Conservation (phyloP, 2,113 vertebrate species). For the Engystomops pustulosus region DNA sequence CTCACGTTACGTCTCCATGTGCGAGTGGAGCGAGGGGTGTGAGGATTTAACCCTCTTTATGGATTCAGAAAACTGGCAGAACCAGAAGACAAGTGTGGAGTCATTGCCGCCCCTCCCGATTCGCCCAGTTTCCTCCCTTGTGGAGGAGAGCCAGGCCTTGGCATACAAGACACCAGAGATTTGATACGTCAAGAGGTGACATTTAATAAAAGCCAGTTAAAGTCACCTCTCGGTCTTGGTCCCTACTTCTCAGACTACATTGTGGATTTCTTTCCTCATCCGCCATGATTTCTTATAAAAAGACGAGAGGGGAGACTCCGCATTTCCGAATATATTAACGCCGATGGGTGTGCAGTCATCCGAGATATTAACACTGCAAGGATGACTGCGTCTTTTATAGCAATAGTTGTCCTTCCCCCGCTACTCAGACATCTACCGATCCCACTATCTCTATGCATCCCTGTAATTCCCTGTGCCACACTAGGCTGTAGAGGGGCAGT, state of each 20-base stretch:
- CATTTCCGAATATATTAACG: neutral
- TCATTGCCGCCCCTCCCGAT: neutral
- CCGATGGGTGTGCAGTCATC: neutral
- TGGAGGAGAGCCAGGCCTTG: neutral
- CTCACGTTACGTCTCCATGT: neutral
- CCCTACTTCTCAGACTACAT: neutral
- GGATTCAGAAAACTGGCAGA: neutral
- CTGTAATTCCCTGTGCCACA: neutral
- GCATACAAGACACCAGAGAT: neutral
- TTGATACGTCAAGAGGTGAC: neutral
- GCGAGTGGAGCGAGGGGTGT: neutral
- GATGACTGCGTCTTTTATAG: neutral
- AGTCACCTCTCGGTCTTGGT: neutral
- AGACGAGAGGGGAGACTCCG: neutral
- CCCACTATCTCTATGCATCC: too few relatives aligned
- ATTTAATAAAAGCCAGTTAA: neutral
- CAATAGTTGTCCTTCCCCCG: neutral
- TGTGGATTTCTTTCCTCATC: too few relatives aligned
- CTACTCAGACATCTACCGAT: too few relatives aligned
- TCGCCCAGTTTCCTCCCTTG: neutral
- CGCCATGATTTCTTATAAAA: neutral
- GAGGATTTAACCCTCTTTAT: neutral
- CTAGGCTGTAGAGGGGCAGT: neutral
- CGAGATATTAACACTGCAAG: neutral
- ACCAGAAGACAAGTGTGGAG: neutral